Conservation (phyloP, 2,888 invertebrate species). For the Myopa testacea region DNA sequence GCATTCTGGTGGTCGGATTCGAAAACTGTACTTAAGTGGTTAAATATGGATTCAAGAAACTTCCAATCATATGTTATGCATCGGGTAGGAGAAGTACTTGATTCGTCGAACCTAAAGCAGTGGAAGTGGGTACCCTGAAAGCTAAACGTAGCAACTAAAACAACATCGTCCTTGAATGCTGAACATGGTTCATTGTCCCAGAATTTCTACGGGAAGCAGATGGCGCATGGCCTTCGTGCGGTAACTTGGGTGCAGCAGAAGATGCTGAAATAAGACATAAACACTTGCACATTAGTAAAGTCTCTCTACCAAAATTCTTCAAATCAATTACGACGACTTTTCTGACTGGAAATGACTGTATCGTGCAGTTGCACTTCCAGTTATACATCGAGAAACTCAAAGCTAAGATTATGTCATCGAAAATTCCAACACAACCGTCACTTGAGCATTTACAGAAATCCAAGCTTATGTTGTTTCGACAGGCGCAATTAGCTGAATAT, state of each 20-base stretch:
- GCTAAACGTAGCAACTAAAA: slow-evolving; percentile 42
- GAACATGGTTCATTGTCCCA: slow-evolving; percentile 40
- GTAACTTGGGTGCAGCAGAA: slow-evolving; percentile 29
- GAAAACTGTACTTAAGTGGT: slow-evolving; percentile 42
- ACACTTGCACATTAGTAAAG: slow-evolving; percentile 1
- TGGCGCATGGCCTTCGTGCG: slow-evolving; percentile 36
- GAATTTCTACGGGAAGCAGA: slow-evolving; percentile 20
- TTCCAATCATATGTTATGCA: slow-evolving; percentile 42
- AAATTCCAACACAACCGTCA: too few species aligned
- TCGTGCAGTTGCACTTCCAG: slow-evolving; percentile 38
- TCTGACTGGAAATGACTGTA: slow-evolving; percentile 41
- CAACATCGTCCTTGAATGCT: slow-evolving; percentile 11
- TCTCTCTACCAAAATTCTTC: not conserved
- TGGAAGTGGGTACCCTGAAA: slow-evolving; percentile 45
- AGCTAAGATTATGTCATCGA: not conserved
- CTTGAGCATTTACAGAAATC: slow-evolving; percentile 33
- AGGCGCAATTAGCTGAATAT: slow-evolving; percentile 40
- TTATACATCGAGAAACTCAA: slow-evolving; percentile 35
- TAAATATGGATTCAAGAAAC: slow-evolving; percentile 41
- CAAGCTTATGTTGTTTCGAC: slow-evolving; percentile 17
- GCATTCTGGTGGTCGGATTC: slow-evolving; percentile 35
- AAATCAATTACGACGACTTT: slow-evolving; percentile 40
- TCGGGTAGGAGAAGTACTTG: slow-evolving; percentile 44
- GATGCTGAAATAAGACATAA: slow-evolving; percentile 18
- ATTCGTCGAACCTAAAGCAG: slow-evolving; percentile 38